These are phyloP conservation scores for Trididemnum miniatum DNA, from an alignment of 23 tunicate species.

Conservation along the genomic window DNA sequence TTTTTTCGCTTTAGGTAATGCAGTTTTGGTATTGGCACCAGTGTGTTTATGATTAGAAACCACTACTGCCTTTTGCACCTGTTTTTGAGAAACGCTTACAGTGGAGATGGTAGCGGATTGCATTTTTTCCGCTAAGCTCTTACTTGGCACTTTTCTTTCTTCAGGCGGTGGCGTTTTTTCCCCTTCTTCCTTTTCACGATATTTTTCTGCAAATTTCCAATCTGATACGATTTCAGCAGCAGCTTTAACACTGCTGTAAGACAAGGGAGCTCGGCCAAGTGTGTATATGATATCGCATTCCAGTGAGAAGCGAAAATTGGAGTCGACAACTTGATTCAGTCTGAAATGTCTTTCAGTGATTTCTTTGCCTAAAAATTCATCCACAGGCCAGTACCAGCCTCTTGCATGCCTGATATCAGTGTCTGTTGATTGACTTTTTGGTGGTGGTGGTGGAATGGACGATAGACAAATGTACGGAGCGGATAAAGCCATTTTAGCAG, in stretches of 20 bases:
- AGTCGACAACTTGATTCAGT: not conserved
- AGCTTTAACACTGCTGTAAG: constrained; percentile 10
- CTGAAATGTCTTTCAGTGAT: not conserved
- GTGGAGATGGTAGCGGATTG: not conserved
- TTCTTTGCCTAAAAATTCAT: constrained; percentile 53
- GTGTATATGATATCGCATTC: constrained; percentile 41
- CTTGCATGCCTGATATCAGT: constrained; percentile 21
- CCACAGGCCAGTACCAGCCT: constrained; percentile 68
- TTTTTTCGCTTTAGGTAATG: no score
- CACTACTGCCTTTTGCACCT: no score
- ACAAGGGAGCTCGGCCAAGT: constrained; percentile 48
- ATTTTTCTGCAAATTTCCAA: constrained; percentile 35
- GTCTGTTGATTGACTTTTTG: not conserved
- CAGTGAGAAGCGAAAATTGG: constrained; percentile 15
- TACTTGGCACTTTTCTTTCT: not conserved
- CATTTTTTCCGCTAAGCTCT: not conserved
- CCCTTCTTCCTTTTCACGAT: not conserved
- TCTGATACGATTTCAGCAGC: constrained; percentile 7
- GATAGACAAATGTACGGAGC: constrained; percentile 24
- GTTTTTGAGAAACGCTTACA: not conserved
- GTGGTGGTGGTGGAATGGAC: not conserved
- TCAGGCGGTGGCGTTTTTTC: not conserved
- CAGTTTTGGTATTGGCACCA: not conserved
- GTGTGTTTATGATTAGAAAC: not conserved
- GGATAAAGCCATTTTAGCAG: constrained; percentile 36